Conservation (phyloP, 2,888 invertebrate species). For the Catotricha subobsoleta region DNA sequence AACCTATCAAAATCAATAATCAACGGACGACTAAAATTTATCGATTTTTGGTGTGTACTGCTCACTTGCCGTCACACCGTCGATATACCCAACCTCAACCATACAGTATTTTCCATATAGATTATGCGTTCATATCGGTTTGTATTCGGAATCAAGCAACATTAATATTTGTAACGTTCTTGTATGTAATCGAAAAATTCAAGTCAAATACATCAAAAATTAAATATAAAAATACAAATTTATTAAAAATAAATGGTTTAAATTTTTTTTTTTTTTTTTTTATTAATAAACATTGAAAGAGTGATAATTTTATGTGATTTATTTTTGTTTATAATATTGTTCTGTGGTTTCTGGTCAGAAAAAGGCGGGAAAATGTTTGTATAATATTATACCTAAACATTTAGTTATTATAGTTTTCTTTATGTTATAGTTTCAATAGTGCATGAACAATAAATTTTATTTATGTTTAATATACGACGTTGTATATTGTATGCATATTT, state of each 20-base stretch:
- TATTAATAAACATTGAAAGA: too few relatives aligned
- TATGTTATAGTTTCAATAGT: too few relatives aligned
- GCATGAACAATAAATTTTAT: too few relatives aligned
- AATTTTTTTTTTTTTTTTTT: too few relatives aligned
- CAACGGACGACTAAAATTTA: conserved; percentile 6
- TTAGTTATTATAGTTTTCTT: too few relatives aligned
- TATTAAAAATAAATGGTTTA: too few relatives aligned
- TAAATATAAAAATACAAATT: neutral
- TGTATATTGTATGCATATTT: too few relatives aligned
- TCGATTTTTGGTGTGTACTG: conserved; percentile 3
- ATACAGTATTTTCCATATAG: neutral
- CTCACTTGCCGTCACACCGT: neutral
- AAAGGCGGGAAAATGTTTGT: neutral
- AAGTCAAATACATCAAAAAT: neutral
- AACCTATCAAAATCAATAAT: conserved; percentile 5
- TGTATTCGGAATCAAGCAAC: neutral
- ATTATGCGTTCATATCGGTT: conserved; percentile 3
- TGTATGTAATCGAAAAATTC: neutral
- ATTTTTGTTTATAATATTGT: neutral
- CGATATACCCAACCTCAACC: neutral
- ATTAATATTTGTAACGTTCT: neutral
- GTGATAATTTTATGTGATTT: neutral
- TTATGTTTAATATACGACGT: too few relatives aligned
- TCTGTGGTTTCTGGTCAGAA: neutral
- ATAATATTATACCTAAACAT: neutral